These are phyloP conservation scores for Melanostigma gelatinosum DNA, from an alignment of 2,113 vertebrate genomes.

Conservation along the genomic window DNA sequence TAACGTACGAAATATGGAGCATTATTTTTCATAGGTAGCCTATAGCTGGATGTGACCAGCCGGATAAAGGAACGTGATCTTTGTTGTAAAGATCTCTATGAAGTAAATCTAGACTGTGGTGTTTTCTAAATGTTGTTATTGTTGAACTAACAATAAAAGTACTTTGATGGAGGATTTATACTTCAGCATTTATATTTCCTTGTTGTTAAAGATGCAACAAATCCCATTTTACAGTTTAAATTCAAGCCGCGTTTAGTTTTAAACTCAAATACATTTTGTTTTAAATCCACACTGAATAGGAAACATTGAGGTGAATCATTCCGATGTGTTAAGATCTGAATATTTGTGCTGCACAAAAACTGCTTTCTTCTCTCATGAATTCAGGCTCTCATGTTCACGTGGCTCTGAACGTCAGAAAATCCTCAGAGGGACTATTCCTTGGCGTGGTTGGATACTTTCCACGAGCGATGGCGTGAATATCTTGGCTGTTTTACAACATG, in stretches of 20 bases:
- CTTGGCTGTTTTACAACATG: constrained; percentile 47
- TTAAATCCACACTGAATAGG: neutral
- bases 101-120: too few relatives aligned
- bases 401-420: constrained; percentile 29
- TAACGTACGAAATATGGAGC: too few relatives aligned
- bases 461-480: constrained; percentile 46
- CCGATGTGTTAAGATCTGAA: neutral
- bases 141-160: too few relatives aligned
- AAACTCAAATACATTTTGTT: neutral
- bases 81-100: too few relatives aligned
- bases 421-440: constrained; percentile 43
- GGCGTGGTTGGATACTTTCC: constrained; percentile 50
- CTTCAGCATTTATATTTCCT: neutral
- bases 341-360: neutral
- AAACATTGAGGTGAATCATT: neutral
- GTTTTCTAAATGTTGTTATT: too few relatives aligned
- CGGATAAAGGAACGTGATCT: too few relatives aligned
- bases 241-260: neutral
- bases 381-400: neutral
- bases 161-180: too few relatives aligned
- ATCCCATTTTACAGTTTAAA: neutral
- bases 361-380: constrained; percentile 16
- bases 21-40: too few relatives aligned
- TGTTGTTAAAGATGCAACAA: neutral
- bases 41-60: too few relatives aligned